These are phyloP conservation scores for Scolopax mira DNA, from an alignment of 2,113 vertebrate genomes.

Conservation along the genomic window DNA sequence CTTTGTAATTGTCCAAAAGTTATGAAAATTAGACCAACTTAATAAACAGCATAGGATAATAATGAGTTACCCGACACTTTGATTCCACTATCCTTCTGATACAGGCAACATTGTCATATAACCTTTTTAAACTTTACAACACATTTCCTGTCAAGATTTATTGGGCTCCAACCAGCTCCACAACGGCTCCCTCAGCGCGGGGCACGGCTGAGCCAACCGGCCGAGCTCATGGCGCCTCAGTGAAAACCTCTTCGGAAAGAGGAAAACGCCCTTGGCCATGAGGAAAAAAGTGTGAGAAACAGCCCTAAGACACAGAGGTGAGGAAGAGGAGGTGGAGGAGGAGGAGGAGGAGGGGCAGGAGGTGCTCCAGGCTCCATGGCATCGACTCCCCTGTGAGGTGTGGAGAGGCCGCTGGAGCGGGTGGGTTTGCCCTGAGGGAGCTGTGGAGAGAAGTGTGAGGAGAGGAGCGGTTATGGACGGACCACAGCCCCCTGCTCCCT, in stretches of 20 bases:
- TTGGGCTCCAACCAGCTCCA: accelerated
- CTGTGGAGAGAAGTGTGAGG: background rate
- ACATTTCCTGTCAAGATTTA: background rate
- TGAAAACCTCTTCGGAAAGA: background rate
- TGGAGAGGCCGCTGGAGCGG: background rate
- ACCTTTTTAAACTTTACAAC: background rate
- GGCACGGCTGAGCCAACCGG: accelerated
- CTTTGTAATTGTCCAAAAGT: background rate
- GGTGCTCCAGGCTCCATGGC: accelerated
- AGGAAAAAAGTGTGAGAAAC: background rate
- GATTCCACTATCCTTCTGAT: background rate
- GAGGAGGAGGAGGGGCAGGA: background rate
- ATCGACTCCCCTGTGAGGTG: background rate
- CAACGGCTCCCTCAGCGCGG: accelerated
- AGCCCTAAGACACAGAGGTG: background rate
- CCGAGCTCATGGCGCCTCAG: too few species aligned
- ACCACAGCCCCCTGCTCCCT: too few species aligned
- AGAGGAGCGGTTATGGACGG: background rate
- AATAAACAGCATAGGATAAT: background rate
- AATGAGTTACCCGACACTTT: background rate
- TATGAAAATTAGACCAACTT: background rate
- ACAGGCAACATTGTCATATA: background rate
- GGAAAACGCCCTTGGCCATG: background rate
- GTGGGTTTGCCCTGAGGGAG: background rate
- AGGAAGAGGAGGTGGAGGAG: background rate